Base-by-base conservation (phyloP, 2,113 vertebrate genomes). In the Lipotes vexillifer region DNA sequence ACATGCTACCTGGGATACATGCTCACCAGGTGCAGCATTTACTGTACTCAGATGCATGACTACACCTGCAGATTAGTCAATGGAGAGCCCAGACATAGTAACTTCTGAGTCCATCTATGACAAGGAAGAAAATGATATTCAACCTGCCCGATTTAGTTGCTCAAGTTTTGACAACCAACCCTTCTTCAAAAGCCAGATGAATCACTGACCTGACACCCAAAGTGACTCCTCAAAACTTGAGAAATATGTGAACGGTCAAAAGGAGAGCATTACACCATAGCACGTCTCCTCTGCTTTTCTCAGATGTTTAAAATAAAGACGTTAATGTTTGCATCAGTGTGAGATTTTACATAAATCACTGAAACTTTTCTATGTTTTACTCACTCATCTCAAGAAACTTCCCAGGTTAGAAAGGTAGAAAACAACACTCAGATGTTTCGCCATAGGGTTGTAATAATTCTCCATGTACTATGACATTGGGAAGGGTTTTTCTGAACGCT, bases 11-110 rank as follows among this genome's bases (percentile, higher is more conserved):
- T 2, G 10, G 57, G 13, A 36, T 10, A 55, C 49, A 10, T 36
- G 27, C 1, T 21, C 41, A 65, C 20, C 57, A 63, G 14, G 49
- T 8, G 4, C 23, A 29, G 65, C 1, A 1, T 0, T 4, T 3
- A 41, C 23, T 2, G 0, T 17, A 10, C n/a, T 13, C 3, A 11
- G 31, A 38, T 0, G 0, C 2, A 2, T n/a, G 23, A 36, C 18
- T 12, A 27, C 29, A 23, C 31, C 78, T 81, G 65, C n/a, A 63
- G 33, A 57, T 55, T 14, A 80, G 59, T 33, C 23, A 52, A 59
- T 6, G 8, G 25, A 31, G 3, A 81, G 77, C 9, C 27, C 38
- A 41, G 38, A 33, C 17, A 41, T 17, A n/a, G n/a, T 66, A 49
- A 92, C n/a, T 75, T 46, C 14, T 55, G 72, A 78, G 59, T 49